phyloP scores from a whole-genome alignment of 2,888 invertebrate species.

The Willowsia nigromaculata region DNA sequence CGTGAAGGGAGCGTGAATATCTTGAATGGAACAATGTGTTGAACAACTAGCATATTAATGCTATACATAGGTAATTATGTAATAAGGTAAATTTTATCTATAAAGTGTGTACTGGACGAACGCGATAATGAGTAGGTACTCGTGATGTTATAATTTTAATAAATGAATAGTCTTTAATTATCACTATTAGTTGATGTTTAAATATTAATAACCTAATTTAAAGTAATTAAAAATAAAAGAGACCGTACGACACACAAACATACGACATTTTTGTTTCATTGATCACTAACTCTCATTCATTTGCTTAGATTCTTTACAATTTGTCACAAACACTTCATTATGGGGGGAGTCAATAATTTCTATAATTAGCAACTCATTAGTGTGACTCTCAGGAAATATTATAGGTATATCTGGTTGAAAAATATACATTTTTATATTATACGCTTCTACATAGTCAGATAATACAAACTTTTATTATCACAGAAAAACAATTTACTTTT shows the following conservation, averaged over 20 bases:
- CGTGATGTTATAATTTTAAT: constrained; percentile 39
- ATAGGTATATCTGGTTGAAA: too few species aligned
- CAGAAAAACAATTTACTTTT: constrained; percentile 11
- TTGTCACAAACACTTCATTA: too few species aligned
- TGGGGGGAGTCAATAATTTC: too few species aligned
- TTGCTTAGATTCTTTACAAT: too few species aligned
- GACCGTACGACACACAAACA: too few species aligned
- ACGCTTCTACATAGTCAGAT: background rate
- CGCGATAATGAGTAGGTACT: constrained; percentile 18
- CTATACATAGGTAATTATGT: background rate
- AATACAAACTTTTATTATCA: constrained; percentile 9
- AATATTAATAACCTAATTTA: too few species aligned
- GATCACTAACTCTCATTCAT: too few species aligned
- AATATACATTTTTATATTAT: background rate
- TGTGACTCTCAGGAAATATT: too few species aligned
- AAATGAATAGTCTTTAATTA: constrained; percentile 4
- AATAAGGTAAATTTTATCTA: constrained; percentile 35
- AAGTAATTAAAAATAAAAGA: background rate
- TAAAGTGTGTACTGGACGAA: constrained; percentile 22
- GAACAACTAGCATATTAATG: background rate
- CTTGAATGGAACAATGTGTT: background rate
- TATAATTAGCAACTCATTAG: too few species aligned
- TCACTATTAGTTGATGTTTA: background rate
- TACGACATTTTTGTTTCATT: too few species aligned
- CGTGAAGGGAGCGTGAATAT: background rate